These are phyloP conservation scores for Ophion costatus DNA, from an alignment of 2,888 invertebrate species.

Conservation along the genomic window DNA sequence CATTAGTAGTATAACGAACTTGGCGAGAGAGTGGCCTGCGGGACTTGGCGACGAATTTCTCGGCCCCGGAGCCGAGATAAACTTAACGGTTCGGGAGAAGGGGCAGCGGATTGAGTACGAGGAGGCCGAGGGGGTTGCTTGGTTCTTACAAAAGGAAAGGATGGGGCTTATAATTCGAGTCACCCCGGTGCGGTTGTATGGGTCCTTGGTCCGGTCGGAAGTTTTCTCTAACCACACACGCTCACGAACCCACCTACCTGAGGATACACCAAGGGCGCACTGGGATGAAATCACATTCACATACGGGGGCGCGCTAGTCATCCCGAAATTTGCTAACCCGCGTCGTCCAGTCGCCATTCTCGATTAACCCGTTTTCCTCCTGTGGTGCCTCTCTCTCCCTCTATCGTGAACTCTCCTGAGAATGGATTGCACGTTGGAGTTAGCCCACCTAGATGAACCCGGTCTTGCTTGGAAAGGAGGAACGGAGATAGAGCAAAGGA, in stretches of 20 bases:
- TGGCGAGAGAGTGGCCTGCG: conserved; percentile 61
- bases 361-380: conserved; percentile 49
- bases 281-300: conserved; percentile 23
- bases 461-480: conserved; percentile 23
- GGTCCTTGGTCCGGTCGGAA: conserved; percentile 58
- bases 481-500: neutral
- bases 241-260: neutral
- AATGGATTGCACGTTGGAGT: conserved; percentile 24
- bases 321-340: conserved; percentile 41
- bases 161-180: conserved; percentile 73
- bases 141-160: neutral
- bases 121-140: neutral
- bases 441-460: conserved; percentile 15
- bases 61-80: conserved; percentile 74
- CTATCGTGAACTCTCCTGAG: conserved; percentile 22
- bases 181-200: conserved; percentile 71
- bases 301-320: conserved; percentile 24
- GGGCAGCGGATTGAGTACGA: neutral
- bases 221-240: conserved; percentile 50
- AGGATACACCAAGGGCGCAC: neutral
- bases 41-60: conserved; percentile 71
- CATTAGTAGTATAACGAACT: conserved; percentile 61
- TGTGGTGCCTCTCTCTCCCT: neutral
- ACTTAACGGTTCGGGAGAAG: conserved; percentile 77
- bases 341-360: conserved; percentile 48